These are phyloP conservation scores for Triplophysa rosa DNA, from an alignment of 2,113 vertebrate genomes.

Conservation along the genomic window DNA sequence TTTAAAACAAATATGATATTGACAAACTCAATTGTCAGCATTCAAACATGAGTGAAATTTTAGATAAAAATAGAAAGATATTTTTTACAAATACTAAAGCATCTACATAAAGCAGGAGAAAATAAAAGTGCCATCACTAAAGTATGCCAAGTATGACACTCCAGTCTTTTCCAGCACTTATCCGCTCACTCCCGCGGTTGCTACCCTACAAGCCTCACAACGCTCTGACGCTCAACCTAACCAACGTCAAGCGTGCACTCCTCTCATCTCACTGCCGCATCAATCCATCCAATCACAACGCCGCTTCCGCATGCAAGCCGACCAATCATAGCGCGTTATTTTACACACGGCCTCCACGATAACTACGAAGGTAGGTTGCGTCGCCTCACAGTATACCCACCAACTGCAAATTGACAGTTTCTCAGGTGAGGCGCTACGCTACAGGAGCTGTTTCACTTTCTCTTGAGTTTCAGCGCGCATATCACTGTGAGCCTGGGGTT, in stretches of 20 bases:
- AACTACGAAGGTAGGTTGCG: constrained; percentile 69
- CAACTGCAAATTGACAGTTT: constrained; percentile 76
- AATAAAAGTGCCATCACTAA: too few relatives aligned
- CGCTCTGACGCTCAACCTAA: constrained; percentile 57
- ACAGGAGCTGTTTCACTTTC: constrained; percentile 68
- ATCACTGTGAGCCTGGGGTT: constrained; percentile 83
- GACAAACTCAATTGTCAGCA: too few relatives aligned
- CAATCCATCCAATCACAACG: constrained; percentile 44
- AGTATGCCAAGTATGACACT: neutral
- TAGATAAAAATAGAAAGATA: too few relatives aligned
- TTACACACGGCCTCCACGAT: constrained; percentile 62
- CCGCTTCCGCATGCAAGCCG: constrained; percentile 44
- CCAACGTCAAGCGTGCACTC: constrained; percentile 6
- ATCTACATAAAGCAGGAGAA: too few relatives aligned
- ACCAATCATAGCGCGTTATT: constrained; percentile 58
- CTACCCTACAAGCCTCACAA: constrained; percentile 54
- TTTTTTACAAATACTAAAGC: too few relatives aligned
- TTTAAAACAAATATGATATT: too few relatives aligned
- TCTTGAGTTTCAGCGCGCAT: constrained; percentile 65
- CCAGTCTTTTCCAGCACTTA: neutral
- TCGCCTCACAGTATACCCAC: constrained; percentile 49
- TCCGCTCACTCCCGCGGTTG: constrained; percentile 42
- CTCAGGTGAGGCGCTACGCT: constrained; percentile 73
- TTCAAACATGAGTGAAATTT: too few relatives aligned
- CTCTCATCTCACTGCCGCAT: constrained; percentile 50